A percentile compares a stretch with the other conserved stretches of the same genome.
Conservation (phyloP, 1,140 invertebrate genomes). For the Tetranychus cinnabarinus region DNA sequence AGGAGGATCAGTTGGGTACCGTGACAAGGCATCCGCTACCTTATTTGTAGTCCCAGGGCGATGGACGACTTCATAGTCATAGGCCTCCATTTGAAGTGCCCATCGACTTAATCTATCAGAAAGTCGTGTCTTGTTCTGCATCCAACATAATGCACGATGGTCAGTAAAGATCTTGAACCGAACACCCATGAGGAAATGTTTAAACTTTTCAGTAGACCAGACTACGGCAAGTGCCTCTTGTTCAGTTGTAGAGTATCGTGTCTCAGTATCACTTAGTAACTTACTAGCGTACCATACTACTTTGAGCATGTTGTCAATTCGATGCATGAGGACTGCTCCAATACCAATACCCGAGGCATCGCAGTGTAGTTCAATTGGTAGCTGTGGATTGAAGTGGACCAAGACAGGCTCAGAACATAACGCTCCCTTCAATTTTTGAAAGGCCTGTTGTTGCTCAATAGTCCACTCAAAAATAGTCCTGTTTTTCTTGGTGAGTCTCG, state of each 20-base stretch:
- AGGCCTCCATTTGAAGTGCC: slow-evolving; percentile 25
- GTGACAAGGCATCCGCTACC: neutral
- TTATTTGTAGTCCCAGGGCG: slow-evolving; percentile 15
- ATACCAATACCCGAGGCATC: slow-evolving; percentile 17
- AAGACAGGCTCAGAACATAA: neutral
- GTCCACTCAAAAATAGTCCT: neutral
- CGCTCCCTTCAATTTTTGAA: neutral
- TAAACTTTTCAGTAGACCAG: slow-evolving; percentile 23
- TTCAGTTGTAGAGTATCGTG: slow-evolving; percentile 17
- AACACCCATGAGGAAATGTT: slow-evolving; percentile 23
- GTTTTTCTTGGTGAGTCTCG: slow-evolving; percentile 7
- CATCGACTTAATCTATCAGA: slow-evolving; percentile 23
- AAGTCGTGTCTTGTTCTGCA: slow-evolving; percentile 21
- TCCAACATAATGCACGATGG: slow-evolving; percentile 22
- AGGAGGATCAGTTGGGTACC: too few species aligned
- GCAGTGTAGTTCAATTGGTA: neutral
- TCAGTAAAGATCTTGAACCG: slow-evolving; percentile 19
- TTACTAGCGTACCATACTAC: neutral
- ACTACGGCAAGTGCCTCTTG: slow-evolving; percentile 22
- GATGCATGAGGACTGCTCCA: slow-evolving; percentile 18
- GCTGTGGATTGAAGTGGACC: neutral
- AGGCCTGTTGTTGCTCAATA: neutral
- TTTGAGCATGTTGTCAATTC: neutral
- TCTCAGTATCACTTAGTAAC: slow-evolving; percentile 20
- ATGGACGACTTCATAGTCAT: slow-evolving; percentile 22